Percentiles rank a stretch among this genome's conserved stretches.
These are phyloP conservation scores for Drosophila trichaetosa DNA, from an alignment of 2,888 invertebrate species.

Conservation along the genomic window DNA sequence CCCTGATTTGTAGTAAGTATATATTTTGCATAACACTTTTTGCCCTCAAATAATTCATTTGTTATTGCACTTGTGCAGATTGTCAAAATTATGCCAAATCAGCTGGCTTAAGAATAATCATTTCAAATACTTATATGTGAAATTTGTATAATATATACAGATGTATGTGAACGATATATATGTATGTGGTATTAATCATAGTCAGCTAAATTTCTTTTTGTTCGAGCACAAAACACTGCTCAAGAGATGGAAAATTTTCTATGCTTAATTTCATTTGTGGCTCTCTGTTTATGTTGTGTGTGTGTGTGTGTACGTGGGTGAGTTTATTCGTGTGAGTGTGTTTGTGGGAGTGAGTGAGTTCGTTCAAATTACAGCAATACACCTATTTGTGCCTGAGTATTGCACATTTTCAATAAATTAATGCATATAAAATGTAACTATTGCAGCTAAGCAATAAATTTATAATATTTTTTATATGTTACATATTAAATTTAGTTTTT, in stretches of 20 bases:
- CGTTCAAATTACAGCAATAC: neutral
- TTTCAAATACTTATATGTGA: neutral
- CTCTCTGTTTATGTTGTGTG: conserved; percentile 10
- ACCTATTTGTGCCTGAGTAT: neutral
- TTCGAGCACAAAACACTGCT: conserved; percentile 20
- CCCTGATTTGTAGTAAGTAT: conserved; percentile 4
- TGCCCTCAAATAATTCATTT: conserved; percentile 22
- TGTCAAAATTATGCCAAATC: conserved; percentile 31
- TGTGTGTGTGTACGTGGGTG: neutral
- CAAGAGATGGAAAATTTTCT: conserved; percentile 34
- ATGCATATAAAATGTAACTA: neutral
- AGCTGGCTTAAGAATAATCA: conserved; percentile 30
- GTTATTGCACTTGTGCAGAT: conserved; percentile 38
- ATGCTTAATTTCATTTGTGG: conserved; percentile 22
- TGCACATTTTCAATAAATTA: neutral
- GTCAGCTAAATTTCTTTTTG: conserved; percentile 47
- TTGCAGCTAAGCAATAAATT: neutral
- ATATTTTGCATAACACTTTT: neutral
- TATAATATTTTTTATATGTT: neutral
- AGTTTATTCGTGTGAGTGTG: neutral
- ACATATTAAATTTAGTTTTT: neutral
- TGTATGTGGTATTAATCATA: conserved; percentile 43
- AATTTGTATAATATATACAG: neutral
- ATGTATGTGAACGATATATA: neutral
- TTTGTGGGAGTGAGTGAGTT: neutral